Evolutionary conservation across 2,888 invertebrate species (phyloP), one percentile per base, ranked within the genome.

Genomic region (Tortricodes alternella): DNA sequence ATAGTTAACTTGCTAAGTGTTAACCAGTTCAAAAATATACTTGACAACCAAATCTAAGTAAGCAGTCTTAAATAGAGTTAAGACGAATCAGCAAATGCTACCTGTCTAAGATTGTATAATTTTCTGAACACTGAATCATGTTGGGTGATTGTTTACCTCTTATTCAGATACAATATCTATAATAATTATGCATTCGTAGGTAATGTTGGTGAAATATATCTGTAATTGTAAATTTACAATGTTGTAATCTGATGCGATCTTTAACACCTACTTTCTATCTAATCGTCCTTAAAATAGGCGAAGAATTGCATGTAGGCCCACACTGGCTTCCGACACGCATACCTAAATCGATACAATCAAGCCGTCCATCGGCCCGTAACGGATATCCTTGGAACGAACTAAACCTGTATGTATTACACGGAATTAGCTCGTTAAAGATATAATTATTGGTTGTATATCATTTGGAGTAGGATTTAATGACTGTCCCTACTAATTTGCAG

Each of bases 341-440:
- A 15, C 44, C 24, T 29, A 38, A 49, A 55, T 53, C 9, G 51
- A 35, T 35, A 21, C 52, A 44, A 48, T 78, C 66, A 75, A 58
- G 35, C 15, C 41, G 70, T 58, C 60, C 65, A 79, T 63, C 70
- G 63, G 61, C 32, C 68, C 73, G 68, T 68, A 55, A 63, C 67
- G 66, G 21, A 6, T 62, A 68, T 66, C 79, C 78, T 79, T 78
- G 70, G 61, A 59, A 53, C 34, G 37, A 69, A 73, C 67, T 74
- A 76, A 78, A 71, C 73, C 65, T 52, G 55, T 61, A 66, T 52
- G 55, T 61, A 66, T 79, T 80, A 78, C 77, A 62, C 72, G 62
- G 68, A 72, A 74, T 74, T 62, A 46, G 56, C 43, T 56, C 50
- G 44, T 56, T 56, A 56, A 11, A 43, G 18, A 29, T n/a, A 29